A percentile compares a stretch with the other conserved stretches of the same genome.
Evolutionary conservation across 2,113 vertebrate genomes (phyloP).

Genomic region (Passer montanus): DNA sequence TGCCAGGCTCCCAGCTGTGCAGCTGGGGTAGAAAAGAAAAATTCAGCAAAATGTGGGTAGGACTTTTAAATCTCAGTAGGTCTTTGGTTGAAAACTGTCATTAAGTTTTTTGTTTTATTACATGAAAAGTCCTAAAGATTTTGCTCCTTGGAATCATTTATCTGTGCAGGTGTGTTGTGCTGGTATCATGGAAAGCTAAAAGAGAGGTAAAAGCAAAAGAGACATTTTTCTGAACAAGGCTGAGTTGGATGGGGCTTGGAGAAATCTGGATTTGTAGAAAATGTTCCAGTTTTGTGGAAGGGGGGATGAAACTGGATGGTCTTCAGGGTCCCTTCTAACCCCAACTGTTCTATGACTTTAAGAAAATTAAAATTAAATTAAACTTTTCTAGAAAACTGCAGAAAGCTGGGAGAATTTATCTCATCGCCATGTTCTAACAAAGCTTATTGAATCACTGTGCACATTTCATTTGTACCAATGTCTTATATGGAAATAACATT

Average conservation of each 20-base stretch:
- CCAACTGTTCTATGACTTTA: not conserved
- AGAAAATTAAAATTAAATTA: not conserved
- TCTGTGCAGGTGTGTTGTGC: rapidly evolving
- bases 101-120: not conserved
- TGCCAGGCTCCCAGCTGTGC: not conserved
- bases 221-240: not conserved
- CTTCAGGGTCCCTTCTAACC: not conserved
- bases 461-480: not conserved
- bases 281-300: no score
- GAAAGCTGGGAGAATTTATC: not conserved
- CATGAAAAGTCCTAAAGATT: not conserved
- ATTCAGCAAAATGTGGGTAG: not conserved
- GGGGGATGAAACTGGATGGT: rapidly evolving
- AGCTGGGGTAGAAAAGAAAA: rapidly evolving
- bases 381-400: not conserved
- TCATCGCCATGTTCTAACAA: not conserved
- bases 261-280: not conserved
- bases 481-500: not conserved
- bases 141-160: not conserved
- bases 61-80: not conserved
- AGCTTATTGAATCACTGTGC: not conserved
- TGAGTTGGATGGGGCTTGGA: not conserved
- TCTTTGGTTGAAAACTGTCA: not conserved
- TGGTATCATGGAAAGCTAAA: not conserved
- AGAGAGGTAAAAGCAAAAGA: not conserved